A percentile compares a stretch with the other conserved stretches of the same genome.
phyloP scores from a whole-genome alignment of 1,140 invertebrate genomes.

The Oreohelix idahoensis region DNA sequence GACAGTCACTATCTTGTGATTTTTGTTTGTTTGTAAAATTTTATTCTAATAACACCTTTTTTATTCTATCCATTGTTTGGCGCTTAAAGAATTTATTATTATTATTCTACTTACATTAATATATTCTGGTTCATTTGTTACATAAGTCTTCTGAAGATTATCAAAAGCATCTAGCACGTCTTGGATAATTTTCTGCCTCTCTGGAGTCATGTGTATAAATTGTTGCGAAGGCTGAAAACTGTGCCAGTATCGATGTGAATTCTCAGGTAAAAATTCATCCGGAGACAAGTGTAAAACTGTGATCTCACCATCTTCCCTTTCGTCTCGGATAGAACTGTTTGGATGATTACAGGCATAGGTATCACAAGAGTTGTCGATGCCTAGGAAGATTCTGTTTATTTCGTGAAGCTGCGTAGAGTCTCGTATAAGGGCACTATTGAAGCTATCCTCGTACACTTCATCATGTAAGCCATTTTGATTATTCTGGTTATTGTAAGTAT shows the following conservation, averaged over 20 bases:
- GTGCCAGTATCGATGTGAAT: constrained; percentile 35
- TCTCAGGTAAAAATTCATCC: constrained; percentile 17
- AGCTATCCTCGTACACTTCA: constrained; percentile 20
- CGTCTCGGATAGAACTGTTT: background rate
- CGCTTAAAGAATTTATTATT: too few relatives aligned
- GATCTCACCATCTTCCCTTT: background rate
- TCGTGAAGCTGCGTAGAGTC: constrained; percentile 36
- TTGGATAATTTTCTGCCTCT: constrained; percentile 25
- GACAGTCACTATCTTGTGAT: too few relatives aligned
- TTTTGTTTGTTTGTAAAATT: too few relatives aligned
- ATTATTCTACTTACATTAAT: constrained; percentile 29
- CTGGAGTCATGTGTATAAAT: constrained; percentile 7
- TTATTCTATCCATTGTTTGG: too few relatives aligned
- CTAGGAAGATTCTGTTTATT: constrained; percentile 36
- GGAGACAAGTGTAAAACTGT: background rate
- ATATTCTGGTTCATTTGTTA: constrained; percentile 26
- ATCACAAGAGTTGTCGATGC: constrained; percentile 39
- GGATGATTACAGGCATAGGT: constrained; percentile 2
- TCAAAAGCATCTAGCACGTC: constrained; percentile 36
- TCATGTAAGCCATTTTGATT: background rate
- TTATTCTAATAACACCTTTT: too few relatives aligned
- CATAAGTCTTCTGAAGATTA: constrained; percentile 30
- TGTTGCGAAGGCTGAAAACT: background rate
- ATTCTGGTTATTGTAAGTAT: background rate
- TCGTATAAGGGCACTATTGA: constrained; percentile 15